These are phyloP conservation scores for Drosophila repleta DNA, from an alignment of 1,140 invertebrate genomes.

Conservation along the genomic window DNA sequence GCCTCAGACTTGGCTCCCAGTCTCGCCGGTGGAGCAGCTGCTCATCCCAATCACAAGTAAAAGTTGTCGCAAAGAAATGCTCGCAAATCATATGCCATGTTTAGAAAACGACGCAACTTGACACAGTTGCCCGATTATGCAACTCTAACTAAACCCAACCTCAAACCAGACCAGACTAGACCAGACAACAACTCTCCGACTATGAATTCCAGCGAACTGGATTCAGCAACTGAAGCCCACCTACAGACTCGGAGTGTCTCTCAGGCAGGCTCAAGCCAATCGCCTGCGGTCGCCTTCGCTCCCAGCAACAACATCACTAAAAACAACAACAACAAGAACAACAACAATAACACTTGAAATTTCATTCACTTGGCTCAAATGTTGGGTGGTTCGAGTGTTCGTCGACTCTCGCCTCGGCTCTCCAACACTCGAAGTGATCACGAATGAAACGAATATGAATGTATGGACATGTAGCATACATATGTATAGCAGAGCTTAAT, in stretches of 20 bases:
- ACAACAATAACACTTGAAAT: slow-evolving; percentile 67
- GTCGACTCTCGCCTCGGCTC: slow-evolving; percentile 13
- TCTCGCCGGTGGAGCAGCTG: slow-evolving; percentile 33
- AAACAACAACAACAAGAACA: slow-evolving; percentile 24
- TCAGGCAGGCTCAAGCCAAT: slow-evolving; percentile 30
- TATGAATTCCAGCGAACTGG: slow-evolving; percentile 48
- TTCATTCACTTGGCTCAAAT: slow-evolving; percentile 55
- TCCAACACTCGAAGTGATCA: slow-evolving; percentile 14
- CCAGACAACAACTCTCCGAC: slow-evolving; percentile 18
- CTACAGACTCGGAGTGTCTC: slow-evolving; percentile 31
- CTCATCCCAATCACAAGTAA: slow-evolving; percentile 59
- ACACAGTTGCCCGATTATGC: slow-evolving; percentile 57
- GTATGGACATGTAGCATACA: background rate
- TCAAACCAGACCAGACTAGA: slow-evolving; percentile 21
- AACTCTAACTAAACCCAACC: slow-evolving; percentile 63
- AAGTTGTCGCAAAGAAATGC: slow-evolving; percentile 47
- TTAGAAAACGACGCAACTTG: slow-evolving; percentile 74
- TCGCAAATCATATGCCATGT: slow-evolving; percentile 77
- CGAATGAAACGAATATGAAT: background rate
- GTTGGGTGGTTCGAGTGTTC: slow-evolving; percentile 21
- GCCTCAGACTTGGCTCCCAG: slow-evolving; percentile 20
- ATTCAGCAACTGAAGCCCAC: slow-evolving; percentile 44
- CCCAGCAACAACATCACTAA: slow-evolving; percentile 3
- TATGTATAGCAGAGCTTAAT: background rate
- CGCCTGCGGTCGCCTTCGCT: background rate